Evolutionary conservation across 1,140 invertebrate species (phyloP), one percentile per base, ranked within the genome.

Genomic region (Leptinotarsa texana): DNA sequence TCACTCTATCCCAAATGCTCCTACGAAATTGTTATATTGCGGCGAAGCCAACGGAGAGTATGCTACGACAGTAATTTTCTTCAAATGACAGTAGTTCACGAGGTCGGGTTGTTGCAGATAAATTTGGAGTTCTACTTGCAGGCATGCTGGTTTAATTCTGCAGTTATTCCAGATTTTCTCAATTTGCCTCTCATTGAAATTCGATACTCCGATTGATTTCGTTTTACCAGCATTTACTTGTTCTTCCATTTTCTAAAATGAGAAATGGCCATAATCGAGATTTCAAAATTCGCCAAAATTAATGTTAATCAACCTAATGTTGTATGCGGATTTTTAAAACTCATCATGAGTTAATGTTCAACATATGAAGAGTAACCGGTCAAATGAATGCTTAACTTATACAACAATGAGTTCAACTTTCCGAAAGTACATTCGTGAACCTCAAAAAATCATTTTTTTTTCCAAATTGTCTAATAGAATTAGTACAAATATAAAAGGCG

Each of bases 31-130:
- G 33, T 85, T 85, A 24, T 89, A 85, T 3, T 90, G 92, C 75
- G 89, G 90, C 4, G 91, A 92, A 1, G 92, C 95, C 2, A 97
- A 83, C 1, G 95, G 93, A 42, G 92, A 91, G 82, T 96, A 97
- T 0, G 93, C 94, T 1, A 92, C 93, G n/a, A 96, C 83, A 0
- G 89, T 85, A 27, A 97, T 94, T 18, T 91, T 88, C 75, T 92
- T 86, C 5, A 87, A 80, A 67, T 89, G 86, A 82, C 94, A 96
- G 75, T 91, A 95, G 75, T 92, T 86, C 5, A 92, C 86, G 15
- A 97, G 83, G 27, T 90, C 86, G 17, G 88, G 88, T 83, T 97
- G 95, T 82, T 95, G 94, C 75, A 94, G 89, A 79, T 94, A 95
- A 0, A 92, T 90, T 82, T 97, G 94, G 47, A 93, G 86, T 81